Conservation (phyloP, 2,888 invertebrate genomes). For the Pollenia griseotomentosa region DNA sequence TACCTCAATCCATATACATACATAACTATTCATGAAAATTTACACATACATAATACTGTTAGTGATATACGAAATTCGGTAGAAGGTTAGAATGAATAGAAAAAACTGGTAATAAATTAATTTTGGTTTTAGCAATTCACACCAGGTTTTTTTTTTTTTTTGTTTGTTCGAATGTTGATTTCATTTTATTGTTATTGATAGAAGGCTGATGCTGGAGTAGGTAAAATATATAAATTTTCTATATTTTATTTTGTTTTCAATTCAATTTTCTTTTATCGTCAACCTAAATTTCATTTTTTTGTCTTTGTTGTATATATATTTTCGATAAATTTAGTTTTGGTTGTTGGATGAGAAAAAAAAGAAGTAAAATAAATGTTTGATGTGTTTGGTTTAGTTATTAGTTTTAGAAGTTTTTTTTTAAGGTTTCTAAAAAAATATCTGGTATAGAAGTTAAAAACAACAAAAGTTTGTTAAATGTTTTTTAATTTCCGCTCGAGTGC, state of each 20-base stretch:
- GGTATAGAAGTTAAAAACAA: neutral
- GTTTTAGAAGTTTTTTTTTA: slow-evolving; percentile 12
- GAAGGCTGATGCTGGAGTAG: neutral
- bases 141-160: slow-evolving; percentile 26
- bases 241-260: neutral
- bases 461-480: slow-evolving; percentile 34
- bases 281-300: slow-evolving; percentile 46
- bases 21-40: neutral
- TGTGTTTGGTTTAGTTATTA: slow-evolving; percentile 27
- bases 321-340: neutral
- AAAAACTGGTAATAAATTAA: slow-evolving; percentile 34
- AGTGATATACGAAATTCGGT: neutral
- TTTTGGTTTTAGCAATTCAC: slow-evolving; percentile 41
- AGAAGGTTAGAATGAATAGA: neutral
- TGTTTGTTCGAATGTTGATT: neutral
- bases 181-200: neutral
- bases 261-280: slow-evolving; percentile 29
- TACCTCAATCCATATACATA: neutral
- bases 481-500: slow-evolving; percentile 66
- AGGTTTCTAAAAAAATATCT: neutral
- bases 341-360: slow-evolving; percentile 8
- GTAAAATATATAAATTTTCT: neutral
- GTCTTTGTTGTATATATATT: neutral
- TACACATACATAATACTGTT: slow-evolving; percentile 22
- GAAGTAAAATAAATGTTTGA: slow-evolving; percentile 24